These are phyloP conservation scores for Aphelocoma californica DNA, from an alignment of 2,797 vertebrate species.

Conservation along the genomic window DNA sequence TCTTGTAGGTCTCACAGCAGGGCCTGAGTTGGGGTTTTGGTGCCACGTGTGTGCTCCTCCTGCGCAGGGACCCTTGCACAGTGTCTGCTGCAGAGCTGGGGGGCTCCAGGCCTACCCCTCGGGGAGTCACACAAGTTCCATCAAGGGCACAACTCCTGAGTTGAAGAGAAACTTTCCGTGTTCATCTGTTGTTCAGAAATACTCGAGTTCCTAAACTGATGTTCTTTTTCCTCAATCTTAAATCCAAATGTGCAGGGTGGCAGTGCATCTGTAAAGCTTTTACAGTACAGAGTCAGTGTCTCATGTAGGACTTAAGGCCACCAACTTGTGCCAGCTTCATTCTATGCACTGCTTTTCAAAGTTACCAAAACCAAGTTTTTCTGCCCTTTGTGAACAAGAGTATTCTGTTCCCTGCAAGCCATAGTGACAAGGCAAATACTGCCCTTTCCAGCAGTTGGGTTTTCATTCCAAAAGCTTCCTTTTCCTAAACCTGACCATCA, in stretches of 20 bases:
- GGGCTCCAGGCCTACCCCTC: background rate
- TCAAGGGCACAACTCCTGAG: fast-evolving
- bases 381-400: background rate
- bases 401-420: background rate
- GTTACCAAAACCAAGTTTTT: background rate
- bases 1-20: background rate
- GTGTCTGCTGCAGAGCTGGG: background rate
- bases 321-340: background rate
- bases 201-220: background rate
- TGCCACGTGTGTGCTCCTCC: fast-evolving
- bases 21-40: background rate
- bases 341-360: background rate
- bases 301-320: background rate
- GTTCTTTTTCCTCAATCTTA: background rate
- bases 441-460: background rate
- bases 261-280: background rate
- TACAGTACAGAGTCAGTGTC: background rate
- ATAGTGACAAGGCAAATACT: background rate
- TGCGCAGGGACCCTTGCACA: background rate
- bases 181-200: background rate
- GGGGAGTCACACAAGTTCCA: background rate
- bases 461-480: background rate
- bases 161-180: background rate
- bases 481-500: background rate
- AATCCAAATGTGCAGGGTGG: background rate